phyloP scores from a whole-genome alignment of 2,113 vertebrate genomes.

The Myotis lucifugus region DNA sequence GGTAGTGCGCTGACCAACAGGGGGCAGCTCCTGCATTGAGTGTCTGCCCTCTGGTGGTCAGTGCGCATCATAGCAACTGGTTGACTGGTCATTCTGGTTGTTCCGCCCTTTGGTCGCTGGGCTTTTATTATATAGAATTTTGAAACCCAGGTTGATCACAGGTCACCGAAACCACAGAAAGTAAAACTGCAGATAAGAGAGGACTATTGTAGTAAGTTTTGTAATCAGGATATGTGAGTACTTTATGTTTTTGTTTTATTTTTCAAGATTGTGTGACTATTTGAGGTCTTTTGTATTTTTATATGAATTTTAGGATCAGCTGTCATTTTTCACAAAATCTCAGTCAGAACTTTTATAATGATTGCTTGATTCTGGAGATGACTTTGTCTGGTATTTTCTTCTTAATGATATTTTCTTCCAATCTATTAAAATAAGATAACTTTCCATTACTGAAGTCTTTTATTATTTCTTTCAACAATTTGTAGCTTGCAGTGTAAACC shows the following conservation, averaged over 20 bases:
- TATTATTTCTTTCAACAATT: background rate
- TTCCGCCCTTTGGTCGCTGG: too few species aligned
- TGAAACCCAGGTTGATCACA: background rate
- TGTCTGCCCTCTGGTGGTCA: too few species aligned
- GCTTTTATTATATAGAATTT: background rate
- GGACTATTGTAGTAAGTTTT: background rate
- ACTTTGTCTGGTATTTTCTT: background rate
- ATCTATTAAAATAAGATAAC: background rate
- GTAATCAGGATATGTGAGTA: background rate
- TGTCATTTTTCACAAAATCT: background rate
- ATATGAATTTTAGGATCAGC: background rate
- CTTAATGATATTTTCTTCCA: background rate
- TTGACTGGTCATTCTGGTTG: too few species aligned
- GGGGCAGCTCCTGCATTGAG: too few species aligned
- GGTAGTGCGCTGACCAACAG: too few species aligned
- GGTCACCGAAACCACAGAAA: background rate
- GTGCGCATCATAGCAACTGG: too few species aligned
- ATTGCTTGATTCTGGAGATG: background rate
- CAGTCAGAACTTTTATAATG: background rate
- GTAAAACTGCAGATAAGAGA: background rate
- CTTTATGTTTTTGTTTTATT: background rate
- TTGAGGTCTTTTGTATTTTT: background rate
- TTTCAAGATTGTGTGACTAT: background rate
- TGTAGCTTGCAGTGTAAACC: background rate
- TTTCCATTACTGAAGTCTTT: background rate